phyloP scores from a whole-genome alignment of 2,797 vertebrate genomes.

The Poeciliopsis gracilis region DNA sequence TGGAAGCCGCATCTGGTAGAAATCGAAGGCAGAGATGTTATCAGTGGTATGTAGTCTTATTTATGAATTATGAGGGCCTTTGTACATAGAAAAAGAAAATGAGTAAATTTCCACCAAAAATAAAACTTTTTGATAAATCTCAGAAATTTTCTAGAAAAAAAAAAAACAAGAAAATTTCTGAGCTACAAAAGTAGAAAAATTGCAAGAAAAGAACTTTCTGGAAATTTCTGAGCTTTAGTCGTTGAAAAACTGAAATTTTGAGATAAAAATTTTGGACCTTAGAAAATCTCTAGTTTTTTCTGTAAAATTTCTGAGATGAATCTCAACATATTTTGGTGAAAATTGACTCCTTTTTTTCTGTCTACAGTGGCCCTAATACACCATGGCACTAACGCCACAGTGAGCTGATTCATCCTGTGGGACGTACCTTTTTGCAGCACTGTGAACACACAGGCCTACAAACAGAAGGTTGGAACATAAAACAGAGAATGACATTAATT shows the following conservation, averaged over 20 bases:
- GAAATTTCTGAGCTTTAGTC: too few species aligned
- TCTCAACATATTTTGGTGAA: too few species aligned
- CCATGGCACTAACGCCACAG: background rate
- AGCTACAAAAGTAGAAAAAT: too few species aligned
- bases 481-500: constrained; percentile 2
- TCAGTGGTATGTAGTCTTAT: background rate
- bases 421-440: constrained; percentile 96
- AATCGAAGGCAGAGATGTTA: constrained; percentile 4
- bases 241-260: too few species aligned
- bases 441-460: constrained; percentile 96
- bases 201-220: too few species aligned
- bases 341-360: too few species aligned
- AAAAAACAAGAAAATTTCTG: background rate
- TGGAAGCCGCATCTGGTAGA: constrained; percentile 91
- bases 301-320: too few species aligned
- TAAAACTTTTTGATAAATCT: background rate
- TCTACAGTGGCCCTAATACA: too few species aligned
- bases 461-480: constrained; percentile 12
- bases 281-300: too few species aligned
- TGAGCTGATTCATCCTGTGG: background rate
- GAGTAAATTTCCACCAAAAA: background rate
- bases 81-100: too few species aligned
- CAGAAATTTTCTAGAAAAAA: background rate
- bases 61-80: too few species aligned
- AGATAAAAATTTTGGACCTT: too few species aligned